Evolutionary conservation across 2,113 vertebrate species (phyloP), one percentile per base, ranked within the genome.

Genomic region (Pituophis catenifer): DNA sequence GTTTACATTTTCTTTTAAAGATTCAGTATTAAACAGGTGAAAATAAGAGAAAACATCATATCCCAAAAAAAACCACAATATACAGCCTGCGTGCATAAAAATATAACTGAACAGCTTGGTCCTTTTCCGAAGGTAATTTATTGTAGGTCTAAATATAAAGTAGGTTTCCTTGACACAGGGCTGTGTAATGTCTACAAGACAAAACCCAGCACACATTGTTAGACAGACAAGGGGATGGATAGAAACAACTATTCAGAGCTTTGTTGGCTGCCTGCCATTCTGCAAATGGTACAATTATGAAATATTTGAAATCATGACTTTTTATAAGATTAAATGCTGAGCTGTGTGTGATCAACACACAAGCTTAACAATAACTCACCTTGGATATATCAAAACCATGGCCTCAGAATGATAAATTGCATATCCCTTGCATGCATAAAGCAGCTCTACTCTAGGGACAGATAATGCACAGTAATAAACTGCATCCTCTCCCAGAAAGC

Each of bases 231-330:
- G 96, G 95, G 95, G 96, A 97, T 95, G 89, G 89, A 97, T 96
- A 97, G 95, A 96, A 97, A 96, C 93, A 95, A 96, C 96, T 96
- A 96, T 95, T 97, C 97, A 97, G 96, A 96, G 96, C 96, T 96
- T 94, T 95, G 55, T 0, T 97, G 97, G 97, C 97, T 95, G 96
- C 70, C 94, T 96, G 97, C 97, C 97, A 97, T 0, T 59, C 65
- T 62, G 95, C 95, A 94, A 97, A 96, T 96, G 94, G 96, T 93
- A 96, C 95, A 97, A 96, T 97, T 97, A 97, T 95, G 94, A 97
- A 97, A 97, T 97, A 97, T 96, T 94, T 95, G 96, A 97, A 94
- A 95, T 96, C 94, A 93, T 96, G 95, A 96, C 97, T 97, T 97
- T 59, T 95, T 97, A 97, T 97, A 97, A 97, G 94, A 93, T 96